phyloP scores from a whole-genome alignment of 2,113 vertebrate species.

The Diphyllodes magnificus region DNA sequence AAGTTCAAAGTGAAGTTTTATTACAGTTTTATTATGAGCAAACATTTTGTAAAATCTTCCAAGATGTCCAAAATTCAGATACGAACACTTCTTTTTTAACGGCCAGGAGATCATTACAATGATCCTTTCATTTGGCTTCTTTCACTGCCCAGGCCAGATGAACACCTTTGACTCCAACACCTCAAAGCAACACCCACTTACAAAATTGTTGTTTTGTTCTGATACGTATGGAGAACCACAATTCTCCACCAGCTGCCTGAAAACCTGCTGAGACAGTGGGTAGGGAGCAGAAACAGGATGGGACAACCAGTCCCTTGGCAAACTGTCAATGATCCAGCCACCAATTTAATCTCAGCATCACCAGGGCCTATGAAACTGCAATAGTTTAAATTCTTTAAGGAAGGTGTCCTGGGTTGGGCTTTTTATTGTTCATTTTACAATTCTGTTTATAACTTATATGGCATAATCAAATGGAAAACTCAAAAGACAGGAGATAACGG shows the following conservation, averaged over 20 bases:
- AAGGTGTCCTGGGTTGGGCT: neutral
- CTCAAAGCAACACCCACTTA: neutral
- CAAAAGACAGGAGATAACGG: neutral
- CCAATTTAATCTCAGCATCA: neutral
- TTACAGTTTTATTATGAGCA: neutral
- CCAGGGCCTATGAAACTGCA: neutral
- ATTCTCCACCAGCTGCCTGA: neutral
- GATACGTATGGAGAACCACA: neutral
- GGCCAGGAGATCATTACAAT: neutral
- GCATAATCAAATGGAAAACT: neutral
- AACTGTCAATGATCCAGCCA: neutral
- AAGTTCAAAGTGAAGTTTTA: neutral
- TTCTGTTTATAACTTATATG: slow-evolving; percentile 4
- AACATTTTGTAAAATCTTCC: neutral
- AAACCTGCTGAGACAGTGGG: neutral
- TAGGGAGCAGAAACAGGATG: neutral
- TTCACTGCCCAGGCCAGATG: neutral
- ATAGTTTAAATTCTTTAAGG: neutral
- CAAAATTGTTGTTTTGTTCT: neutral
- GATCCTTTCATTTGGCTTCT: neutral
- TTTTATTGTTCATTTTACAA: slow-evolving; percentile 12
- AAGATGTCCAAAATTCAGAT: neutral
- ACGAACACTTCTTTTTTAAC: neutral
- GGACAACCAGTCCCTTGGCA: neutral
- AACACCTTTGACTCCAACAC: neutral